Base-by-base conservation (phyloP, 2,113 vertebrate genomes). In the Cheirogaleus medius region DNA sequence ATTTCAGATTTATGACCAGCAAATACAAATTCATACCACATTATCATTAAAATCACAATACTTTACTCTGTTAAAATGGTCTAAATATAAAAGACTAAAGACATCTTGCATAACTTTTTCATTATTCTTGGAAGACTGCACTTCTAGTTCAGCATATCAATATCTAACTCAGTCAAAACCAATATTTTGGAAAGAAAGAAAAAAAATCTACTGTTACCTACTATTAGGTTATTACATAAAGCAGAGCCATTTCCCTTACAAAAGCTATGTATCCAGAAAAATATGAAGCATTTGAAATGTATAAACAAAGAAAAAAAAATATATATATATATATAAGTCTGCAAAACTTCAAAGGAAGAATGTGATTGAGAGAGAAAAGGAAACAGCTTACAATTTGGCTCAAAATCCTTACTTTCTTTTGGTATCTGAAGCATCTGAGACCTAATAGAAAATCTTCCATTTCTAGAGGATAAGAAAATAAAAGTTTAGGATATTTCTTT, bases 311-410 rank as follows among this genome's bases (percentile, higher is more conserved):
- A 56, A 52, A 90, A n/a, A 97, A 93, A 88, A 13, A 49, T 49
- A 54, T 18, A 54, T 17, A 23, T 34, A 29, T 74, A 77, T 56
- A 23, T 63, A 1, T 68, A 68, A 63, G 21, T 71, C 63, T 71
- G 9, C 23, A 94, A 80, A 94, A 69, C 63, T 92, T 96, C 85
- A 95, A 94, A 97, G 64, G 29, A 97, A 97, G 32, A 23, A 0
- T 1, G 87, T 39, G 7, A 90, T 44, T 90, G 89, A 32, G 18
- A 84, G 37, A 90, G n/a, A 92, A 88, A 97, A 92, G 49, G 81
- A 97, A 94, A 64, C 4, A 60, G 81, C 20, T 94, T 60, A 91
- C 39, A 92, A 58, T 69, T n/a, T 63, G 54, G 34, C 52, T 95
- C 49, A 88, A 73, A 86, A 49, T 52, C 54, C n/a, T 86, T 58